These are phyloP conservation scores for Periophthalmus magnuspinnatus DNA, from an alignment of 2,797 vertebrate species.

Conservation along the genomic window DNA sequence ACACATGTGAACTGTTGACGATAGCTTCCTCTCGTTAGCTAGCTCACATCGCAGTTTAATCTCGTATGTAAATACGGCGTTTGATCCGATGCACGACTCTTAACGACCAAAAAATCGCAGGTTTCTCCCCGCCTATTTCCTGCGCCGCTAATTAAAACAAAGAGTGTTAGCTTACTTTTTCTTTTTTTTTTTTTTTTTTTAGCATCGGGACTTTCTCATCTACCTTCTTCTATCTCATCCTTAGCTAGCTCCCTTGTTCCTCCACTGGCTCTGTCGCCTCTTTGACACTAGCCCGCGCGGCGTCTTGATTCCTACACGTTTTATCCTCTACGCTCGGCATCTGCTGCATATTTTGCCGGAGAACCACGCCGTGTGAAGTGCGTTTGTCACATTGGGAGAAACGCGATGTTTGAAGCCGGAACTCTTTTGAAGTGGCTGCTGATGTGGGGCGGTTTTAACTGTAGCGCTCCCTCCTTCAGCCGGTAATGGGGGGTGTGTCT, in stretches of 20 bases:
- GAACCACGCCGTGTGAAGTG: constrained; percentile 72
- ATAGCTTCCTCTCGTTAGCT: constrained; percentile 66
- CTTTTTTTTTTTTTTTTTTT: not conserved
- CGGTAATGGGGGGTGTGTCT: constrained; percentile 71
- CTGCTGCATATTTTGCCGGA: constrained; percentile 82
- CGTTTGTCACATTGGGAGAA: constrained; percentile 71
- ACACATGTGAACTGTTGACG: constrained; percentile 56
- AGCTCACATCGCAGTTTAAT: constrained; percentile 83
- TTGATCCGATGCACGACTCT: constrained; percentile 83
- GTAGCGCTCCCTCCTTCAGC: constrained; percentile 22
- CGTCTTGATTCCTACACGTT: constrained; percentile 79
- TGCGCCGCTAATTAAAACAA: constrained; percentile 87
- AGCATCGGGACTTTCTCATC: constrained; percentile 59
- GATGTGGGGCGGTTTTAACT: constrained; percentile 71
- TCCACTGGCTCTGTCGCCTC: constrained; percentile 70
- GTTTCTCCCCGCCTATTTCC: constrained; percentile 76
- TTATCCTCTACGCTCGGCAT: constrained; percentile 83
- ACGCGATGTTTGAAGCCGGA: constrained; percentile 69
- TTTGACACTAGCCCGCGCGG: constrained; percentile 79
- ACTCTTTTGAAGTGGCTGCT: constrained; percentile 72
- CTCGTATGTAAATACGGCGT: constrained; percentile 94
- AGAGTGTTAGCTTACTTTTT: constrained; percentile 63
- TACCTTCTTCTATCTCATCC: constrained; percentile 31
- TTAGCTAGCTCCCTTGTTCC: constrained; percentile 66
- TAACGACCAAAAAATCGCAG: constrained; percentile 85